Conservation (phyloP, 1,140 invertebrate species). For the Phenacoccus solenopsis region DNA sequence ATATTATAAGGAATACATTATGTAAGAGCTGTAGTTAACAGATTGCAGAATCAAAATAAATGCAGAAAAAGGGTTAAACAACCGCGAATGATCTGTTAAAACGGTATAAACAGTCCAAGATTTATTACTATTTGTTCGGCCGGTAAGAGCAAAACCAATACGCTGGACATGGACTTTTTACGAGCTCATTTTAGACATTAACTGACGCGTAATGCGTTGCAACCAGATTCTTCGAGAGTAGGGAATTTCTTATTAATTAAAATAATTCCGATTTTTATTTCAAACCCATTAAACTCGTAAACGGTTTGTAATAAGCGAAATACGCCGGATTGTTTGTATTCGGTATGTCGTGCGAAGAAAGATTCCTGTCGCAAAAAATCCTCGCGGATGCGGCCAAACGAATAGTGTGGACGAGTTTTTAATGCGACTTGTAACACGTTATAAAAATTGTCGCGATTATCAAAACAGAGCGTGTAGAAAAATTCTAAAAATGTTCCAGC, state of each 20-base stretch:
- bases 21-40: conserved; percentile 10
- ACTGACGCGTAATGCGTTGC: neutral
- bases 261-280: neutral
- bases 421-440: too few species aligned
- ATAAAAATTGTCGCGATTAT: too few species aligned
- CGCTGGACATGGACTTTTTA: neutral
- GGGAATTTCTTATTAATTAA: neutral
- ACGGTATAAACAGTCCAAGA: neutral
- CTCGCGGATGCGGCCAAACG: too few species aligned
- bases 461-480: too few species aligned
- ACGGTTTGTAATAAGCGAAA: too few species aligned
- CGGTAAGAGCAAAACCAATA: neutral
- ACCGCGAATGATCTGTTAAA: neutral
- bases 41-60: conserved; percentile 1
- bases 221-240: too few species aligned
- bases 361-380: too few species aligned
- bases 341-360: too few species aligned
- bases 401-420: too few species aligned
- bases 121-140: conserved; percentile 7
- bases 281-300: neutral
- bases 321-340: too few species aligned
- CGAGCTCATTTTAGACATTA: neutral
- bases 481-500: too few species aligned
- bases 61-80: conserved; percentile 2
- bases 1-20: conserved; percentile 11